A percentile compares a stretch with the other conserved stretches of the same genome.
Evolutionary conservation across 2,113 vertebrate genomes (phyloP).

Genomic region (Saimiri boliviensis): DNA sequence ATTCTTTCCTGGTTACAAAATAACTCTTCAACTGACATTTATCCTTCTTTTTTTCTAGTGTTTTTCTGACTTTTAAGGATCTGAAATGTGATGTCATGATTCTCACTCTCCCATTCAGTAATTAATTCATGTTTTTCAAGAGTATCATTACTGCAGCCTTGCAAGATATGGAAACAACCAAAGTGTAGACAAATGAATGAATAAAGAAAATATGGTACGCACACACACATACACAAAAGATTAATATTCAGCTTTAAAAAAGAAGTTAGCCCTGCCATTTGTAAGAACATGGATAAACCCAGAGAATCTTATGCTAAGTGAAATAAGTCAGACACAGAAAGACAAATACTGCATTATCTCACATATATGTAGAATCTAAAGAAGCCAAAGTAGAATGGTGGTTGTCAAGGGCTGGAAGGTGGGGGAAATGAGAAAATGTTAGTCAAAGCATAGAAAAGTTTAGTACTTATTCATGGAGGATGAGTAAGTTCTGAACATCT

Average conservation of each 20-base stretch:
- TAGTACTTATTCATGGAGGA: neutral
- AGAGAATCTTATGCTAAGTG: neutral
- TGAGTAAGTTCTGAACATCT: neutral
- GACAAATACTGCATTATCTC: neutral
- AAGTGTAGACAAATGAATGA: neutral
- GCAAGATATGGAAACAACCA: neutral
- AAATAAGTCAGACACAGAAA: neutral
- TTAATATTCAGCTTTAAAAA: neutral
- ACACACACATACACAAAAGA: neutral
- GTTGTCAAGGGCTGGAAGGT: neutral
- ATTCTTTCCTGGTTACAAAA: neutral
- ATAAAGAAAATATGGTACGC: neutral
- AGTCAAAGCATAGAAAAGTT: neutral
- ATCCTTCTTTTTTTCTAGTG: neutral
- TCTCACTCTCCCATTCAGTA: neutral
- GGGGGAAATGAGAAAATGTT: neutral
- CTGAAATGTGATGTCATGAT: neutral
- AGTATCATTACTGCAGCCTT: neutral
- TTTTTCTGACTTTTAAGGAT: neutral
- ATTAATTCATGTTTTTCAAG: neutral
- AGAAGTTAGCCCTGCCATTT: neutral
- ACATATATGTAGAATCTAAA: neutral
- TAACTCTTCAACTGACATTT: neutral
- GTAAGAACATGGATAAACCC: neutral
- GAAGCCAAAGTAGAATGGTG: neutral